phyloP scores from a whole-genome alignment of 2,797 vertebrate genomes.

The Falco naumanni region DNA sequence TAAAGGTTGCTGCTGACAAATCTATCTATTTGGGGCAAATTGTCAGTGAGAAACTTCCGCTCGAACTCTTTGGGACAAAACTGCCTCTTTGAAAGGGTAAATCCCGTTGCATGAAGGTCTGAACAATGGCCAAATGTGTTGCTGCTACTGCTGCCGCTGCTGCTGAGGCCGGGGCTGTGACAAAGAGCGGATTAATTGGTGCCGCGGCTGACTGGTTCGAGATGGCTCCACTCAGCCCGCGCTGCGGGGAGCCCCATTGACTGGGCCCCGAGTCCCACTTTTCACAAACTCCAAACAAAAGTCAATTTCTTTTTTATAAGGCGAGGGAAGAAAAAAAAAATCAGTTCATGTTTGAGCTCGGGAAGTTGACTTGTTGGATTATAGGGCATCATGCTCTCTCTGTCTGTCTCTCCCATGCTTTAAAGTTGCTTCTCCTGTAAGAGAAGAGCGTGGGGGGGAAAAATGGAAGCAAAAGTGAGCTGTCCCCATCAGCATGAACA shows the following conservation, averaged over 20 bases:
- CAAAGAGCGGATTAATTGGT: constrained; percentile 99
- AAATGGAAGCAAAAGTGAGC: constrained; percentile 51
- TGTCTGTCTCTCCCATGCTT: constrained; percentile 71
- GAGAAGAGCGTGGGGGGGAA: constrained; percentile 21
- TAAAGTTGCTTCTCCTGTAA: constrained; percentile 70
- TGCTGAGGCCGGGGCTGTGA: constrained; percentile 86
- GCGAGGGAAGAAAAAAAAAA: constrained; percentile 81
- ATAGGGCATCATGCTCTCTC: constrained; percentile 75
- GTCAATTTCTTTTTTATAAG: constrained; percentile 99
- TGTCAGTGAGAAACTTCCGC: constrained; percentile 99
- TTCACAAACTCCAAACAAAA: constrained; percentile 99
- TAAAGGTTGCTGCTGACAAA: constrained; percentile 95
- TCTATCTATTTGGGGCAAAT: constrained; percentile 99
- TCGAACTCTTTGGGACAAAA: constrained; percentile 99
- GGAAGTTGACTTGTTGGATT: constrained; percentile 92
- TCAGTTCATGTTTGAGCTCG: constrained; percentile 90
- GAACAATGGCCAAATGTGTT: constrained; percentile 99
- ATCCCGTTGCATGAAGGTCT: constrained; percentile 97
- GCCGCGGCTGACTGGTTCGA: constrained; percentile 99
- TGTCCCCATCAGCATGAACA: background rate
- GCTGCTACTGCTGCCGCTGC: constrained; percentile 88
- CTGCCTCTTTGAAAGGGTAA: constrained; percentile 99
- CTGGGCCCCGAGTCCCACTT: constrained; percentile 99
- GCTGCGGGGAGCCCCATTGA: constrained; percentile 99
- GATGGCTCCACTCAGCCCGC: constrained; percentile 99